A percentile compares a stretch with the other conserved stretches of the same genome.
Conservation (phyloP, 2,888 invertebrate species). For the Tetramorium bicarinatum region DNA sequence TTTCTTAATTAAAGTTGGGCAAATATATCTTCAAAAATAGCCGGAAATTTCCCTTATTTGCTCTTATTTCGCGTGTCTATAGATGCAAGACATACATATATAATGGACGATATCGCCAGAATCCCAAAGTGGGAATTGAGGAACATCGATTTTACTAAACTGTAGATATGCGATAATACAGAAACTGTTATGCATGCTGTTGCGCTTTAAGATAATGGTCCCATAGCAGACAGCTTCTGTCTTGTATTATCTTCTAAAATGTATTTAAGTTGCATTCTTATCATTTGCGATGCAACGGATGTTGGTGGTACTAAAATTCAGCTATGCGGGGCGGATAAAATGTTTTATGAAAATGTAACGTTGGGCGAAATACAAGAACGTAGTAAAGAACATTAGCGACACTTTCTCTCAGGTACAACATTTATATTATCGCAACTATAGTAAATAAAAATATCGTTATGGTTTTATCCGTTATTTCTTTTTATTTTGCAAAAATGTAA, state of each 20-base stretch:
- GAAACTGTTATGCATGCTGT: constrained; percentile 31
- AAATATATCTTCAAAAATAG: neutral
- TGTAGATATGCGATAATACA: constrained; percentile 35
- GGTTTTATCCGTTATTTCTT: neutral
- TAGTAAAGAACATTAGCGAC: constrained; percentile 4
- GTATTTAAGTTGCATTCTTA: constrained; percentile 31
- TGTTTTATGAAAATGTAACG: constrained; percentile 41
- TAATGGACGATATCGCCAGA: neutral
- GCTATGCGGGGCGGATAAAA: constrained; percentile 15
- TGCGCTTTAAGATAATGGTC: constrained; percentile 36
- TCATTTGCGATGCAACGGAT: constrained; percentile 18
- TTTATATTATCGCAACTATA: constrained; percentile 12
- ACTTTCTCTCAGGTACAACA: constrained; percentile 2
- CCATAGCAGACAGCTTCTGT: neutral
- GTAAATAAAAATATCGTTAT: constrained; percentile 26
- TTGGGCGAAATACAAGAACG: constrained; percentile 38
- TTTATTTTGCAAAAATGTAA: neutral
- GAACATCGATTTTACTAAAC: constrained; percentile 28
- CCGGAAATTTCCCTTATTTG: constrained; percentile 4
- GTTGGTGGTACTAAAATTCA: neutral
- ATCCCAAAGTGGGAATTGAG: constrained; percentile 43
- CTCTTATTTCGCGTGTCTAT: constrained; percentile 8
- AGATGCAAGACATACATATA: neutral
- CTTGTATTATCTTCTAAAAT: constrained; percentile 32
- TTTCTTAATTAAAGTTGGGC: neutral